Conservation (phyloP, 2,888 invertebrate genomes). For the Ptycholaimellus sp. region DNA sequence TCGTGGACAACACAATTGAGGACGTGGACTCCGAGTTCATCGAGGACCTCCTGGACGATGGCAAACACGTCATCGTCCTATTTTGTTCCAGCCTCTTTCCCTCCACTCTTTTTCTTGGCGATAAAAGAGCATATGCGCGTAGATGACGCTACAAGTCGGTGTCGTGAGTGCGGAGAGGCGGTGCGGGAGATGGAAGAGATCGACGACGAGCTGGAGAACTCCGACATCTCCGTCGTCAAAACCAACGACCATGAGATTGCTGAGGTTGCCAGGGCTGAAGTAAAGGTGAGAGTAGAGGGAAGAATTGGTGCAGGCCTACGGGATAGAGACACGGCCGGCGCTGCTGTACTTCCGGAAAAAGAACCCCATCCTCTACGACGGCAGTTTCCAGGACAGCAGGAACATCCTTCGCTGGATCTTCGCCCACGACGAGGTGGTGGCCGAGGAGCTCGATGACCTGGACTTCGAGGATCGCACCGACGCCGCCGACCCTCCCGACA, state of each 20-base stretch:
- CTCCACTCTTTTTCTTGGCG: no score
- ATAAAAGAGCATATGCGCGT: no score
- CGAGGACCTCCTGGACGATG: constrained; percentile 73
- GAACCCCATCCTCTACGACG: constrained; percentile 79
- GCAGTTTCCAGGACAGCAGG: constrained; percentile 3
- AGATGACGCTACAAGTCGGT: constrained; percentile 39
- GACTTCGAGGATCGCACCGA: constrained; percentile 5
- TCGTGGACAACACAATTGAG: no score
- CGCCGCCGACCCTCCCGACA: not conserved
- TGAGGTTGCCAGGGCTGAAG: no score
- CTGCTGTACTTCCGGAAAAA: constrained; percentile 83
- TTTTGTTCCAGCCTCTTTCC: no score
- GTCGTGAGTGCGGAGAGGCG: constrained; percentile 52
- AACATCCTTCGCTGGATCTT: constrained; percentile 5
- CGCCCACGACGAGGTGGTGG: constrained; percentile 5
- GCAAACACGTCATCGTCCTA: constrained; percentile 76
- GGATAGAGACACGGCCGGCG: constrained; percentile 73
- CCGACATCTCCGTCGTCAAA: constrained; percentile 6
- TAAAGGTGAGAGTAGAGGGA: no score
- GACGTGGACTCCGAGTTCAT: constrained; percentile 82
- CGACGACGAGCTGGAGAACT: constrained; percentile 46
- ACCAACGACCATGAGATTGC: no score
- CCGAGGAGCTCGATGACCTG: constrained; percentile 6
- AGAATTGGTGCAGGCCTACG: constrained; percentile 60
- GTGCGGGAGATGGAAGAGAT: constrained; percentile 62